Evolutionary conservation across 2,888 invertebrate genomes (phyloP), one percentile per base, ranked within the genome.

Genomic region (Cetonia aurata): DNA sequence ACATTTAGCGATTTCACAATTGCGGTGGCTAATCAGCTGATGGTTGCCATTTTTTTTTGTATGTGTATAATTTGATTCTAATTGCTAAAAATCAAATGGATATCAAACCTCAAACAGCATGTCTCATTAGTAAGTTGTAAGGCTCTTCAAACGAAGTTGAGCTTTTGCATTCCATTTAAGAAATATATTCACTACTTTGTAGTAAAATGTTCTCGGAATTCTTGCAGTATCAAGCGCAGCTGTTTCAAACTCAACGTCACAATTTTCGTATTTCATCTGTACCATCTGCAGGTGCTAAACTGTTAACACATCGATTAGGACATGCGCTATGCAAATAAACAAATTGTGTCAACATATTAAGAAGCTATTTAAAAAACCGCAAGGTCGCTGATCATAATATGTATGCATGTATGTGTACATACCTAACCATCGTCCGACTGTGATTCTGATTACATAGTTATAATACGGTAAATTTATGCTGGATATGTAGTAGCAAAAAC

Each of bases 301-400:
- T 48, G 48, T 62, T 48, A 62, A 62, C 48, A 62, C 48, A 48
- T 37, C 62, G 62, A 48, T 33, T 62, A 13, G 62, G 48, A 46
- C 48, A 62, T 62, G 62, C 46, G 48, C 31, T 62, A 31, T 48
- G 62, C 62, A 62, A 62, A 62, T 62, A 62, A 62, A 62, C 62
- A 62, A 56, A 62, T 62, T 62, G 33, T 62, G 62, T 62, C 62
- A 48, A 62, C 62, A 48, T 48, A 62, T 37, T 62, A 62, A 62
- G 60, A 48, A 62, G 48, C 33, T 62, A 42, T 31, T 48, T 62
- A 62, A 62, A 25, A 62, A 62, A 62, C 62, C 48, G 48, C 48
- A 62, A 62, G 62, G 62, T 50, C 62, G 48, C n/a, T 31, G 25
- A 56, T 25, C 25, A 25, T 56, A 55, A 55, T 33, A 8, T 55